Evolutionary conservation across 2,888 invertebrate genomes (phyloP), one percentile per base, ranked within the genome.

Genomic region (Hirtodrosophila confusa): DNA sequence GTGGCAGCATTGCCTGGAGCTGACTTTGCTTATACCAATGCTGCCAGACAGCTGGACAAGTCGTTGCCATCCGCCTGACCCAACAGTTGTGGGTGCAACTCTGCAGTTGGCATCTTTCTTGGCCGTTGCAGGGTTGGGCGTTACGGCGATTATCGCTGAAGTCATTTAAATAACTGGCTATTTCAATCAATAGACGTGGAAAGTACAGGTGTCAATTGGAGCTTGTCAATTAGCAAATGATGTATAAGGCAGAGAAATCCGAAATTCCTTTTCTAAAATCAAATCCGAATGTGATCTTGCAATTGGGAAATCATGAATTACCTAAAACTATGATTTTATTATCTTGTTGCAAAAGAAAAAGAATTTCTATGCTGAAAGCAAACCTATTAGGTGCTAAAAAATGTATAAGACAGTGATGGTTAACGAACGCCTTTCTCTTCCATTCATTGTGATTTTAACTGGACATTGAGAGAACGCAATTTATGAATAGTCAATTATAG

Each of bases 41-140:
- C 57, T 80, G 72, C 64, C 70, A 58, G 54, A 60, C 69, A 80
- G 58, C 49, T 33, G 47, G 78, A 69, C 77, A 61, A 75, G 55
- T 56, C 55, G 48, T 12, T 66, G 48, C 61, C 37, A 10, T 7
- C 3, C 1, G 51, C 17, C 12, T 51, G 50, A 49, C 48, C 56
- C 49, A 47, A 43, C 41, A 45, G 80, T 80, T 83, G 80, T 83
- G 80, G 80, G 78, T 78, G 77, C 75, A 63, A 44, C 51, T 41
- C 53, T 53, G 75, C 60, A 36, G 35, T 41, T 44, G 50, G 31
- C 50, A 70, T 60, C 70, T 65, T 69, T 69, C 23, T 12, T 56
- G 55, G 60, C 37, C 33, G 8, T 40, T 33, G 17, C 49, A 43
- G 70, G 69, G 61, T 43, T 69, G 61, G 37, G 43, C 11, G 35